Percentiles rank a stretch among this genome's conserved stretches.
These are phyloP conservation scores for Andrena fulva DNA, from an alignment of 2,888 invertebrate species.

Conservation along the genomic window DNA sequence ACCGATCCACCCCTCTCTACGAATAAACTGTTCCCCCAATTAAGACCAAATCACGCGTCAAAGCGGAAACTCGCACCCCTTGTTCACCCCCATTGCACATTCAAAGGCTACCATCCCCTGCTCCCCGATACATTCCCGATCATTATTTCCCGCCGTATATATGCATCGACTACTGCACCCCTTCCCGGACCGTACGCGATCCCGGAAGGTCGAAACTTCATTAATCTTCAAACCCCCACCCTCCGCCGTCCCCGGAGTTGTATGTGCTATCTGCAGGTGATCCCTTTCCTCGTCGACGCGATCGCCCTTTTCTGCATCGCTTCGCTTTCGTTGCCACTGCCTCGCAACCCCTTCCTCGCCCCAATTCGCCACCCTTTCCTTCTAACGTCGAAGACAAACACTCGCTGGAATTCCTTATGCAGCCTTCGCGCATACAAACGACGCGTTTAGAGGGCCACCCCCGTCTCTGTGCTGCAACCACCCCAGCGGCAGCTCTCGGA, in stretches of 20 bases:
- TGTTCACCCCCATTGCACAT: neutral
- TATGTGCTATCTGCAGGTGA: constrained; percentile 24
- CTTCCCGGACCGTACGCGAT: constrained; percentile 6
- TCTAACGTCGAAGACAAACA: constrained; percentile 76
- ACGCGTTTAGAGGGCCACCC: constrained; percentile 74
- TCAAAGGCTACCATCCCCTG: constrained; percentile 11
- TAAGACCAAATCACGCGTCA: neutral
- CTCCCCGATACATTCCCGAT: constrained; percentile 5
- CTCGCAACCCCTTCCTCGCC: neutral
- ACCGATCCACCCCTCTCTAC: too few species aligned
- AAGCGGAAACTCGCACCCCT: neutral
- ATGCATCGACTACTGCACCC: constrained; percentile 14
- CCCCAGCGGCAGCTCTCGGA: neutral
- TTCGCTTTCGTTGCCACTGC: neutral
- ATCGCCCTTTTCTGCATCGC: constrained; percentile 25
- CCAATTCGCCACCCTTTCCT: constrained; percentile 11
- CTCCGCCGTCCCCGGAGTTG: neutral
- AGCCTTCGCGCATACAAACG: constrained; percentile 78
- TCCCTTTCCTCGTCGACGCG: constrained; percentile 38
- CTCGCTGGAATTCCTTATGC: constrained; percentile 79
- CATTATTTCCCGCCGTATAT: constrained; percentile 34
- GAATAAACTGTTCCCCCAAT: neutral
- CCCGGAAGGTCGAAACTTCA: constrained; percentile 66
- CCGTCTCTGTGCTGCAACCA: constrained; percentile 3
- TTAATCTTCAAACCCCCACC: constrained; percentile 63